Percentiles rank a stretch among this genome's conserved stretches.
These are phyloP conservation scores for Ips typographus DNA, from an alignment of 1,140 invertebrate genomes.

Conservation along the genomic window DNA sequence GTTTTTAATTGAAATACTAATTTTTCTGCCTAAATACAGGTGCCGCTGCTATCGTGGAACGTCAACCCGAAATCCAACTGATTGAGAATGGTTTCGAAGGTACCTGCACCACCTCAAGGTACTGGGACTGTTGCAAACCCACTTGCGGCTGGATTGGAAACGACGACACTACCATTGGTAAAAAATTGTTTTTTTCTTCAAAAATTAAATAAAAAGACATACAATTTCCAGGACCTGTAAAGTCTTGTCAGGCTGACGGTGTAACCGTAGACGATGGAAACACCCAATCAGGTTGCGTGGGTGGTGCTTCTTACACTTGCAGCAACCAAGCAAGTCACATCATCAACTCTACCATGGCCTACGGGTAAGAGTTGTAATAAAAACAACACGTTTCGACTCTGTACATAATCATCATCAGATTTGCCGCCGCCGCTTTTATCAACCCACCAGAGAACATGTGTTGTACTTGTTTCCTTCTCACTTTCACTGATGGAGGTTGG, in stretches of 20 bases:
- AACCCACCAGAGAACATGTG: conserved; percentile 31
- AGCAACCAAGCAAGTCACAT: conserved; percentile 20
- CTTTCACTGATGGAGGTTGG: conserved; percentile 16
- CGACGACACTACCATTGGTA: conserved; percentile 22
- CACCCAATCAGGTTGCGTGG: conserved; percentile 27
- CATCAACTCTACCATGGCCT: conserved; percentile 29
- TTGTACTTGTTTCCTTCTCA: conserved; percentile 28
- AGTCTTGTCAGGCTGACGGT: conserved; percentile 27
- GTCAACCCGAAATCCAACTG: conserved; percentile 25
- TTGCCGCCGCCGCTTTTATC: conserved; percentile 24
- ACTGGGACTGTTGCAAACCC: conserved; percentile 39
- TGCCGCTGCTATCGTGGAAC: conserved; percentile 9
- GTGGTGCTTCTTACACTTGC: conserved; percentile 29
- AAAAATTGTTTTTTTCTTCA: neutral
- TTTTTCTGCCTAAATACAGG: neutral
- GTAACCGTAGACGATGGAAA: conserved; percentile 18
- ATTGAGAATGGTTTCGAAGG: conserved; percentile 22
- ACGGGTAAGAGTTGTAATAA: conserved; percentile 20
- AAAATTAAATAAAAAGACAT: neutral
- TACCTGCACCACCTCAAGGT: conserved; percentile 26
- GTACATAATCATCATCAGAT: neutral
- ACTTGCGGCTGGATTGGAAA: conserved; percentile 35
- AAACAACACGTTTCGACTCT: neutral
- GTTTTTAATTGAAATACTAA: too few species aligned
- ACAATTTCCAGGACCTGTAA: conserved; percentile 22